A percentile compares a stretch with the other conserved stretches of the same genome.
These are phyloP conservation scores for Xiphydria camelus DNA, from an alignment of 2,888 invertebrate species.

Conservation along the genomic window DNA sequence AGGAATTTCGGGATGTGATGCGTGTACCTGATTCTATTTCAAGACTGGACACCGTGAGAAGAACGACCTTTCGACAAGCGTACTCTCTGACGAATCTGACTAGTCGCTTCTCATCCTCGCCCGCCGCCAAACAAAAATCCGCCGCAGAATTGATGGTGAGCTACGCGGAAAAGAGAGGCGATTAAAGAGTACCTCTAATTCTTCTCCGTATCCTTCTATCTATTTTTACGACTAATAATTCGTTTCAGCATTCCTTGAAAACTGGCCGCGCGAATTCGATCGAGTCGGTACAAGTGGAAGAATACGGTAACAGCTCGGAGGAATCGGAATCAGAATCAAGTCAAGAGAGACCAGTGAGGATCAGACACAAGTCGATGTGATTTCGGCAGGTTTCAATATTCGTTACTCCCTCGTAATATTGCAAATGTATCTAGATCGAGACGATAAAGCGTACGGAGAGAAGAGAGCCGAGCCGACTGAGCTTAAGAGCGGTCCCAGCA, in stretches of 20 bases:
- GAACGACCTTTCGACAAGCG: conserved; percentile 52
- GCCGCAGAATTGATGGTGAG: no score
- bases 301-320: conserved; percentile 46
- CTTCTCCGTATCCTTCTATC: no score
- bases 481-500: conserved; percentile 37
- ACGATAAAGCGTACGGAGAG: conserved; percentile 5
- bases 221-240: no score
- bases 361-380: conserved; percentile 45
- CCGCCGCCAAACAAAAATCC: conserved; percentile 34
- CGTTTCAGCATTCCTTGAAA: conserved; percentile 45
- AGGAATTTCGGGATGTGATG: conserved; percentile 70
- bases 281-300: conserved; percentile 52
- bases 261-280: conserved; percentile 47
- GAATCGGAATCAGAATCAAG: conserved; percentile 46
- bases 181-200: no score
- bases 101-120: conserved; percentile 46
- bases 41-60: conserved; percentile 48
- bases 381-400: conserved; percentile 12
- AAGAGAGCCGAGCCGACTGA: conserved; percentile 14
- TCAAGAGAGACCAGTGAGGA: conserved; percentile 47
- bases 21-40: conserved; percentile 60
- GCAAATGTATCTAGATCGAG: no score
- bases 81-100: conserved; percentile 51
- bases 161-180: no score
- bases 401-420: conserved; percentile 11